Evolutionary conservation across 2,113 vertebrate species (phyloP).

Genomic region (Salvelinus fontinalis): DNA sequence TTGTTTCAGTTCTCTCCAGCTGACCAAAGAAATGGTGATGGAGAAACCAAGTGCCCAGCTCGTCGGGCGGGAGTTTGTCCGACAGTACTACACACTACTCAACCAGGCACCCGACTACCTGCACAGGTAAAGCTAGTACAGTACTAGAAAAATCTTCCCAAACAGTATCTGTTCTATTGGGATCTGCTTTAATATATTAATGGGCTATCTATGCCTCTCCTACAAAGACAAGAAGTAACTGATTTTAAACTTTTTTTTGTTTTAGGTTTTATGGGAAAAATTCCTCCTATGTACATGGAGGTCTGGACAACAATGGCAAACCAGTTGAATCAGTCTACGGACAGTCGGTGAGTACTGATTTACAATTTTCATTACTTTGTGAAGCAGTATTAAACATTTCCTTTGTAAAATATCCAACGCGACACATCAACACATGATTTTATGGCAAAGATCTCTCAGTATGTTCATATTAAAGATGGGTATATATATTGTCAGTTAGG

Average conservation of each 20-base stretch:
- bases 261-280: conserved; percentile 97
- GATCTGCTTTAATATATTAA: not conserved
- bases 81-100: conserved; percentile 98
- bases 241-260: not conserved
- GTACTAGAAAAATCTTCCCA: too few relatives aligned
- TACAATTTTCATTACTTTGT: not conserved
- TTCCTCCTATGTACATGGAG: conserved; percentile 96
- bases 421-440: too few relatives aligned
- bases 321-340: conserved; percentile 93
- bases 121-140: conserved; percentile 81
- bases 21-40: conserved; percentile 99
- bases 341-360: conserved; percentile 82
- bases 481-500: too few relatives aligned
- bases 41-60: conserved; percentile 99
- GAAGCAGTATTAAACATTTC: too few relatives aligned
- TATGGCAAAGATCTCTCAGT: too few relatives aligned
- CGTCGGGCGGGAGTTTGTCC: conserved; percentile 99
- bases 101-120: conserved; percentile 97
- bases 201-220: not conserved
- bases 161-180: not conserved
- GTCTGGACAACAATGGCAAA: conserved; percentile 92
- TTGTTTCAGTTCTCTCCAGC: conserved; percentile 73
- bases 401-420: too few relatives aligned
- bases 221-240: not conserved
- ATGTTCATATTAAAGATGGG: too few relatives aligned